Evolutionary conservation across 1,140 invertebrate species (phyloP).

Genomic region (Trichonephila clavipes): DNA sequence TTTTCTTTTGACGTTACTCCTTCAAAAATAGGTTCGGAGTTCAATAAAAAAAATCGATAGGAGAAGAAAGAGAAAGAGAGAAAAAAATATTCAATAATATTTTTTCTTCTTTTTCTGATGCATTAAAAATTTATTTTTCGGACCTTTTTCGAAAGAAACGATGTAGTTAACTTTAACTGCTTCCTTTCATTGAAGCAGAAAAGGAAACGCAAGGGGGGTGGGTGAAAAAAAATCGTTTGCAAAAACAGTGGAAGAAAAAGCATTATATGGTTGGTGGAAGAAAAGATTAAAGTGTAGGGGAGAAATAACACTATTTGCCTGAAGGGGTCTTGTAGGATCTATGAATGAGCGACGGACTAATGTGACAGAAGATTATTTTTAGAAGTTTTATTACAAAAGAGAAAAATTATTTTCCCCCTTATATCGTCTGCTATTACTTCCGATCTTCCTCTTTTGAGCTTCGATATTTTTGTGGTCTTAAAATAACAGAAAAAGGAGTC

Average conservation of each 20-base stretch:
- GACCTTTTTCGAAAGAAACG: conserved; percentile 5
- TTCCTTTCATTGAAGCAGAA: conserved; percentile 36
- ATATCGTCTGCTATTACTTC: conserved; percentile 49
- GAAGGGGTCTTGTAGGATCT: conserved; percentile 26
- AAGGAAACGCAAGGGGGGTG: neutral
- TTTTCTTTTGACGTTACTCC: neutral
- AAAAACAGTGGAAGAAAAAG: conserved; percentile 33
- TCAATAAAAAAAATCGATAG: neutral
- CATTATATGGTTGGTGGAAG: conserved; percentile 40
- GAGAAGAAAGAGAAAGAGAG: neutral
- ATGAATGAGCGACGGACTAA: conserved; percentile 37
- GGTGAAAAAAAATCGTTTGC: neutral
- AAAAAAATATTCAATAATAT: conserved; percentile 24
- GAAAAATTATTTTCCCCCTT: conserved; percentile 38
- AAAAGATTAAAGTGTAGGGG: conserved; percentile 41
- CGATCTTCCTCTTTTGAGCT: conserved; percentile 9
- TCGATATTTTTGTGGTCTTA: conserved; percentile 47
- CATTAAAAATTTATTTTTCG: conserved; percentile 43
- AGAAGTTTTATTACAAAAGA: conserved; percentile 56
- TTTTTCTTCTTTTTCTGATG: conserved; percentile 2
- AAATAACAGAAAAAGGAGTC: conserved; percentile 36
- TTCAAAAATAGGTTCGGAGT: conserved; percentile 22
- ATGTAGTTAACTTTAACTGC: conserved; percentile 44
- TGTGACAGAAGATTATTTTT: conserved; percentile 65
- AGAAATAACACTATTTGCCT: conserved; percentile 56